A percentile compares a stretch with the other conserved stretches of the same genome.
phyloP scores from a whole-genome alignment of 37 sponge, comb jelly and placozoan species.

The Bolinopsis microptera region DNA sequence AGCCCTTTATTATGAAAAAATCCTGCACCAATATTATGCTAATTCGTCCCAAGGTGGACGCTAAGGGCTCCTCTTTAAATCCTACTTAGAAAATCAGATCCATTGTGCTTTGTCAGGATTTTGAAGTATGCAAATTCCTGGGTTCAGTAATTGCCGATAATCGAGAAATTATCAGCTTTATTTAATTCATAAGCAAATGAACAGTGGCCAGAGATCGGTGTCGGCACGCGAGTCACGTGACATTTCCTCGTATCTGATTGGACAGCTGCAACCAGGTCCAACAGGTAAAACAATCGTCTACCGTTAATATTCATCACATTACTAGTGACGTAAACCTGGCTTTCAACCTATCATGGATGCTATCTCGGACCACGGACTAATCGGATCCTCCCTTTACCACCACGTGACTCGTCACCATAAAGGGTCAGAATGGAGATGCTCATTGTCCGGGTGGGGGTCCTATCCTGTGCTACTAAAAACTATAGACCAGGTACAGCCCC shows the following conservation, averaged over 20 bases:
- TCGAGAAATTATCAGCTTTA: slow-evolving; percentile 31
- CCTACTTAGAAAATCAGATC: background rate
- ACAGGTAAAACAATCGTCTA: background rate
- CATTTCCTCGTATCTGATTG: background rate
- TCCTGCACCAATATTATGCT: background rate
- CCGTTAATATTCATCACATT: slow-evolving; percentile 59
- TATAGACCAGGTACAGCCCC: background rate
- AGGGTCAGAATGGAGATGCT: background rate
- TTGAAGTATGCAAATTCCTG: slow-evolving; percentile 33
- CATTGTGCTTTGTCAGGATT: background rate
- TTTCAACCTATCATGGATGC: background rate
- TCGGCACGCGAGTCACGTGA: background rate
- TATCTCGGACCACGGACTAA: background rate
- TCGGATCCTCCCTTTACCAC: background rate
- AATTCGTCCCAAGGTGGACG: background rate
- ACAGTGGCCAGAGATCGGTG: background rate
- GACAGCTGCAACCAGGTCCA: background rate
- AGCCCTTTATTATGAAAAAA: background rate
- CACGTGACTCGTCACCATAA: background rate
- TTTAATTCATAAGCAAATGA: slow-evolving; percentile 65
- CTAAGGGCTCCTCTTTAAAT: background rate
- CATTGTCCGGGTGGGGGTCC: background rate
- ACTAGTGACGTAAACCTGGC: background rate
- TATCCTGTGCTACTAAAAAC: too few species aligned
- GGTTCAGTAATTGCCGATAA: slow-evolving; percentile 50